Conservation (phyloP, 2,888 invertebrate species). For the Podabrus alpinus region DNA sequence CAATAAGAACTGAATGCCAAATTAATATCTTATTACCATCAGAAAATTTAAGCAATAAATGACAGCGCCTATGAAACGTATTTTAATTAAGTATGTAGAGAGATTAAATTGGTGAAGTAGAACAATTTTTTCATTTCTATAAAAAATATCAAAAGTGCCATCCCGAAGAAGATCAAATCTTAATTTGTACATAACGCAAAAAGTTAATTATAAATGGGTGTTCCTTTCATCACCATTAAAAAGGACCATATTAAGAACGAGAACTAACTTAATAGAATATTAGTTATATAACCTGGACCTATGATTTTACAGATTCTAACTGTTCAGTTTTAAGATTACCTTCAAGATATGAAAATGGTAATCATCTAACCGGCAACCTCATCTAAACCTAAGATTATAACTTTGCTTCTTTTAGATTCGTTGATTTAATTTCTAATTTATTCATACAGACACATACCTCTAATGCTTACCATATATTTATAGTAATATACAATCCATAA, state of each 20-base stretch:
- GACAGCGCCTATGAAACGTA: too few relatives aligned
- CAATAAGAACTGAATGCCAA: too few relatives aligned
- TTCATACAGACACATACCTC: slow-evolving; percentile 14
- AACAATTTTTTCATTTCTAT: too few relatives aligned
- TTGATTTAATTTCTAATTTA: slow-evolving; percentile 26
- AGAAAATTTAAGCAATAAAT: too few relatives aligned
- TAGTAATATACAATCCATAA: slow-evolving; percentile 15
- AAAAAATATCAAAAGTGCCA: too few relatives aligned
- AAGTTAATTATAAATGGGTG: not conserved
- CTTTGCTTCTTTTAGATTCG: slow-evolving; percentile 13
- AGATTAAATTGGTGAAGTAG: not conserved
- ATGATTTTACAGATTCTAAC: slow-evolving; percentile 11
- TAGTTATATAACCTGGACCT: slow-evolving; percentile 5
- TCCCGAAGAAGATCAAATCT: too few relatives aligned
- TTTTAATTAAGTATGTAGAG: not conserved
- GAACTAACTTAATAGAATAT: slow-evolving; percentile 2
- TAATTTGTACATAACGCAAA: too few relatives aligned
- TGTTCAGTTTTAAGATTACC: slow-evolving; percentile 6
- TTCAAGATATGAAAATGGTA: slow-evolving; percentile 20
- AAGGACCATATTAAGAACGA: not conserved
- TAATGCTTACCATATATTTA: slow-evolving; percentile 20
- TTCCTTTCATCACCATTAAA: not conserved
- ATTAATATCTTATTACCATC: too few relatives aligned
- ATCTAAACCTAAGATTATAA: slow-evolving; percentile 8
- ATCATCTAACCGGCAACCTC: slow-evolving; percentile 4